Percentiles rank a stretch among this genome's conserved stretches.
Conservation (phyloP, 2,888 invertebrate species). For the Limnephilus lunatus region DNA sequence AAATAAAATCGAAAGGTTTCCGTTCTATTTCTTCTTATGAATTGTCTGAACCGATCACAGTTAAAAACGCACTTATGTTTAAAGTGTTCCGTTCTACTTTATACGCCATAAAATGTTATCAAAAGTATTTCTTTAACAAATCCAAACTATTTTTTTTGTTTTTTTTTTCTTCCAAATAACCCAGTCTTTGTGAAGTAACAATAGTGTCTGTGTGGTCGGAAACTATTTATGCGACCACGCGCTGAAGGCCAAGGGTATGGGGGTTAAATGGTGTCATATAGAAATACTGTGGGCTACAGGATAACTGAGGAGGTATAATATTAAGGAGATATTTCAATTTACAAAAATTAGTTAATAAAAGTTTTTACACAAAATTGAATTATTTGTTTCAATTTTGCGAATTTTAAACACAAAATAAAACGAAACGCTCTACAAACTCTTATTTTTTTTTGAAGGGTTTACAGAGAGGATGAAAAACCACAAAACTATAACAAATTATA, state of each 20-base stretch:
- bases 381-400: no score
- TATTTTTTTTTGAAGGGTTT: no score
- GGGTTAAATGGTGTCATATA: conserved; percentile 42
- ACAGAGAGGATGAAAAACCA: no score
- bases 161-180: neutral
- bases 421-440: no score
- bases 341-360: no score
- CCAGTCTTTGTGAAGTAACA: neutral
- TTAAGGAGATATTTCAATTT: neutral
- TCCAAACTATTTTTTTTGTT: neutral
- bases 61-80: neutral
- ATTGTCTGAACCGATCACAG: neutral
- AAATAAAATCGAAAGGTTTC: neutral
- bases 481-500: no score
- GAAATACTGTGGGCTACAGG: conserved; percentile 54
- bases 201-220: conserved; percentile 18
- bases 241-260: conserved; percentile 13
- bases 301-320: conserved; percentile 17
- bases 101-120: neutral
- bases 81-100: neutral
- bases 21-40: neutral
- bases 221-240: conserved; percentile 4
- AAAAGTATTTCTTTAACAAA: neutral
- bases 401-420: no score
- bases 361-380: no score